Evolutionary conservation across 2,888 invertebrate species (phyloP), one percentile per base, ranked within the genome.

Genomic region (Metacarcinus magister): DNA sequence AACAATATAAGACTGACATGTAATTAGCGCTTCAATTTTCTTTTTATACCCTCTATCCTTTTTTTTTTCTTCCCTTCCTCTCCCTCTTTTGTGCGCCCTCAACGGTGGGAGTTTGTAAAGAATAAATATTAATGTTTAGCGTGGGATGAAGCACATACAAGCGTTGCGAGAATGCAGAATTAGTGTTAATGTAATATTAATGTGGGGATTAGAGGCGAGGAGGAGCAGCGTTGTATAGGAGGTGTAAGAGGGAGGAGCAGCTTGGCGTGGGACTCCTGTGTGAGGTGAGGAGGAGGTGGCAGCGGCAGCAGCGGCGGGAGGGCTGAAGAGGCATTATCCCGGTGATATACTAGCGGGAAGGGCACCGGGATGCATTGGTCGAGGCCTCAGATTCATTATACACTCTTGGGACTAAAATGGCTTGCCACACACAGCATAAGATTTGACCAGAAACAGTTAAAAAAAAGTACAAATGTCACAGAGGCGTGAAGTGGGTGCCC

Each of bases 381-480:
- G 75, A 43, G 92, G 82, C 39, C 95, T 43, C 95, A 95, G 95
- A 95, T 95, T 95, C 95, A 95, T 95, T 95, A 95, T 95, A 94
- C 89, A 95, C 95, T 90, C 91, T 89, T 90, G 95, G 90, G 95
- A 95, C 95, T 67, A 95, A 95, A 94, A 95, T 90, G 95, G 94
- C 94, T 94, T 44, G 93, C 94, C 95, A 93, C 91, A 95, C 95
- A 95, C 95, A 94, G 95, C 94, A 94, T 94, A 95, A 94, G 95
- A 94, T 95, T 95, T 95, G 95, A 94, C 93, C 93, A 95, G 95
- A 95, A 95, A 95, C 95, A 94, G 90, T 95, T 91, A 95, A 95
- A 95, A 95, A 95, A 95, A 95, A 94, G 95, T 94, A 95, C 95
- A 92, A 95, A 46, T 95, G 95, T 28, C 90, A 94, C 28, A 91